Conservation (phyloP, 2,888 invertebrate species). For the Cabera pusaria region DNA sequence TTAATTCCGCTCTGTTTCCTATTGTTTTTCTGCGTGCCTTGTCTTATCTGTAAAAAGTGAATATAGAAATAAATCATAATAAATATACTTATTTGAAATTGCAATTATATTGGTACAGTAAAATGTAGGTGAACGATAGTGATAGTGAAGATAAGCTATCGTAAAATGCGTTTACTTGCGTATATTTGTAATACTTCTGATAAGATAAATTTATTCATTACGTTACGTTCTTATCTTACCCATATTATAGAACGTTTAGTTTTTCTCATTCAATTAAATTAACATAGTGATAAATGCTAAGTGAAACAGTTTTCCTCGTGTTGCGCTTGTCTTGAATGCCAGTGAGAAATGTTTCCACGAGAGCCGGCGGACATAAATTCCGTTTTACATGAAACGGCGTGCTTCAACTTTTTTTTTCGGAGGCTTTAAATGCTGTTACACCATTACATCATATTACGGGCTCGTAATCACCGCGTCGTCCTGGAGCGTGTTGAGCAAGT, state of each 20-base stretch:
- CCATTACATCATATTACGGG: slow-evolving; percentile 50
- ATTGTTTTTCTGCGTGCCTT: slow-evolving; percentile 17
- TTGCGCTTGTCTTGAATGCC: slow-evolving; percentile 11
- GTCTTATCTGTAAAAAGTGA: slow-evolving; percentile 15
- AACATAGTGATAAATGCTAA: slow-evolving; percentile 12
- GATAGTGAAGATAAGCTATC: slow-evolving; percentile 54
- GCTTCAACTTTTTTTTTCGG: slow-evolving; percentile 33
- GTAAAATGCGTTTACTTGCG: slow-evolving; percentile 42
- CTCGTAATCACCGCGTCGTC: slow-evolving; percentile 44
- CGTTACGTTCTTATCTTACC: no score
- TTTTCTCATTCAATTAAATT: slow-evolving; percentile 17
- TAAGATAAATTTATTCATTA: slow-evolving; percentile 50
- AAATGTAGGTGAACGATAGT: slow-evolving; percentile 51
- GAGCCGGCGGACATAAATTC: slow-evolving; percentile 19
- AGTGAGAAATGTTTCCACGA: slow-evolving; percentile 22
- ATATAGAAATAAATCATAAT: slow-evolving; percentile 20
- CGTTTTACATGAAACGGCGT: slow-evolving; percentile 35
- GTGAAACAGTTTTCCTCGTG: slow-evolving; percentile 21
- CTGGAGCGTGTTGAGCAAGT: slow-evolving; percentile 43
- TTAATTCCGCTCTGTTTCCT: slow-evolving; percentile 12
- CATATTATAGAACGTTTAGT: no score
- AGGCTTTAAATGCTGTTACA: slow-evolving; percentile 52
- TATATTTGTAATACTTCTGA: slow-evolving; percentile 41
- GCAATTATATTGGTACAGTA: slow-evolving; percentile 25
- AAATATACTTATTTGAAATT: slow-evolving; percentile 17